Evolutionary conservation across 2,113 vertebrate genomes (phyloP), one percentile per base, ranked within the genome.

Genomic region (Crocuta crocuta): DNA sequence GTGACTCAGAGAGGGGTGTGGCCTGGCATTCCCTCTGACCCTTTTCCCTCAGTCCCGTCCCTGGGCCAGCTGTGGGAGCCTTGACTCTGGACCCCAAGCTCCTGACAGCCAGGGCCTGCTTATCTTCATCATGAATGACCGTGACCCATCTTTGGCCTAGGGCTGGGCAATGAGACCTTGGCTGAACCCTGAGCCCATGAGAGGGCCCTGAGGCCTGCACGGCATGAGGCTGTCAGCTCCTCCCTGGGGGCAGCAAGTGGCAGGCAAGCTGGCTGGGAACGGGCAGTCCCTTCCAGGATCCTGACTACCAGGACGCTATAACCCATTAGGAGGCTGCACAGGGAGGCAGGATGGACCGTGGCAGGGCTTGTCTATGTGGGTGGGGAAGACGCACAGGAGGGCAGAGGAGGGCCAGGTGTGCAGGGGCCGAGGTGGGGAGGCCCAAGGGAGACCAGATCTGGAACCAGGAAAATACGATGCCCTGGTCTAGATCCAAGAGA

Each of bases 251-350:
- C 84, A 17, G 58, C n/a, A 58, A 76, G 65, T 35, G 33, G 17
- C 71, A 74, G 58, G 87, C 28, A 45, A n/a, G 85, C 80, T 31
- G 88, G 48, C 86, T 89, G 91, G 91, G 61, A 71, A 89, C 58
- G 73, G 82, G 81, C 82, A 3, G 45, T 74, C 35, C 79, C 83
- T 97, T 92, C 88, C 92, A 88, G 91, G 95, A 97, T 91, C 83
- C 79, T 53, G 68, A 76, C 82, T 91, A 13, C 53, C 2, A 0
- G 92, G 78, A 97, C 89, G 43, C 70, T 28, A 31, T n/a, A 39
- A 65, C 70, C 35, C 63, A 79, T 96, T 31, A 73, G 65, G 39
- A 87, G 87, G 21, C 55, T 43, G 16, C 12, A 28, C 31, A 39
- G 50, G 35, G 82, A 86, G 33, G 66, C 35, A n/a, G n/a, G 66